Evolutionary conservation across 2,113 vertebrate species (phyloP).

Genomic region (Lates calcarifer): DNA sequence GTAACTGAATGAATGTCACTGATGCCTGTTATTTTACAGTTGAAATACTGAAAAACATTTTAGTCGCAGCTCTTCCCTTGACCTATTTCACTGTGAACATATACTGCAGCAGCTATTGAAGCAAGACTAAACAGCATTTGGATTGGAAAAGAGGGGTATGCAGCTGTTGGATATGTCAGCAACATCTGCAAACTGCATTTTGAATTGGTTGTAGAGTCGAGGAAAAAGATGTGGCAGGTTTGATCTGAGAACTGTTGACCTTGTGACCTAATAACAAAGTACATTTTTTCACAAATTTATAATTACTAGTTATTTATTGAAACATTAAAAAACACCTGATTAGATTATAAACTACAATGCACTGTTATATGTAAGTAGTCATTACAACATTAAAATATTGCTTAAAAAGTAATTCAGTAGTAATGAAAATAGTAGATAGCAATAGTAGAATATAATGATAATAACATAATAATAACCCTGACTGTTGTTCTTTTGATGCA

Average conservation of each 20-base stretch:
- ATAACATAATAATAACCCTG: too few relatives aligned
- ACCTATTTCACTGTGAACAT: neutral
- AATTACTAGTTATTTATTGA: too few relatives aligned
- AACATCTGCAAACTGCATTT: neutral
- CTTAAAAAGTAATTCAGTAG: too few relatives aligned
- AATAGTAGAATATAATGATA: too few relatives aligned
- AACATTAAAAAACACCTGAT: too few relatives aligned
- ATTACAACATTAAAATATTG: too few relatives aligned
- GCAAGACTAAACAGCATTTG: neutral
- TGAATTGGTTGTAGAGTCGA: neutral
- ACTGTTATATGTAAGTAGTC: too few relatives aligned
- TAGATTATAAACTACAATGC: neutral
- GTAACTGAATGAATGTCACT: too few relatives aligned
- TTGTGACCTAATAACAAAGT: neutral
- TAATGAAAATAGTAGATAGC: too few relatives aligned
- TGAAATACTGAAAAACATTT: neutral
- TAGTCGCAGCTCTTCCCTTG: neutral
- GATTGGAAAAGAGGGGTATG: neutral
- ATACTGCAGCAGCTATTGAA: neutral
- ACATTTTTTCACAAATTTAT: neutral
- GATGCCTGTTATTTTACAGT: too few relatives aligned
- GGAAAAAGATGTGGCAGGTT: neutral
- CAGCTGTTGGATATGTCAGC: neutral
- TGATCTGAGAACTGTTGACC: neutral
- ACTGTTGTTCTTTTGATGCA: too few relatives aligned